Conservation (phyloP, 1,140 invertebrate genomes). For the Drosophila elegans region DNA sequence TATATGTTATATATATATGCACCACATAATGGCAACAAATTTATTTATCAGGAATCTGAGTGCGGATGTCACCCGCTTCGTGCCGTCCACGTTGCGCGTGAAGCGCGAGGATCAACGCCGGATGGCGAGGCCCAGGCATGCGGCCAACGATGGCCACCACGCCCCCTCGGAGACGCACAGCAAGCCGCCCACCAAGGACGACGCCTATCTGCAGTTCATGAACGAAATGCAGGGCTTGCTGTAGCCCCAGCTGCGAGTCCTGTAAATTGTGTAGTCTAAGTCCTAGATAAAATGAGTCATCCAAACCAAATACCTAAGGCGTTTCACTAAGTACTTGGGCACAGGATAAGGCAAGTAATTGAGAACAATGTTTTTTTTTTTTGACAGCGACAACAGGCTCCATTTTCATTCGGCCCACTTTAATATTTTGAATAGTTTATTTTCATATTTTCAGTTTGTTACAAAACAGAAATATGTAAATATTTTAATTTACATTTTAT, state of each 20-base stretch:
- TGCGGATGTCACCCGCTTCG: constrained; percentile 97
- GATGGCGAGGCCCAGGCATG: constrained; percentile 77
- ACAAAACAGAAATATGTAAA: not conserved
- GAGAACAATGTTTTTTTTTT: not conserved
- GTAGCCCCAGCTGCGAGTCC: constrained; percentile 84
- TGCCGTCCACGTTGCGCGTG: constrained; percentile 93
- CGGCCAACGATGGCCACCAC: constrained; percentile 49
- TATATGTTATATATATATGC: constrained; percentile 27
- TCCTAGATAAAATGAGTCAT: constrained; percentile 29
- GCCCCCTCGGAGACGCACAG: constrained; percentile 82
- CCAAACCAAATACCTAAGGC: not conserved
- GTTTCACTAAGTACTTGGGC: not conserved
- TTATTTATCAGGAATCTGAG: constrained; percentile 90
- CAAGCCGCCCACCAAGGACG: constrained; percentile 94
- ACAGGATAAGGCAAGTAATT: not conserved
- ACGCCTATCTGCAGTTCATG: constrained; percentile 99
- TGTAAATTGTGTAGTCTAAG: constrained; percentile 17
- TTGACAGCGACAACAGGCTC: too few species aligned
- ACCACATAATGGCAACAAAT: too few species aligned
- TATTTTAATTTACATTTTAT: constrained; percentile 2
- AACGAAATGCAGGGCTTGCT: constrained; percentile 98
- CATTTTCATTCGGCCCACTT: too few species aligned
- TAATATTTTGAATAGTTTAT: too few species aligned
- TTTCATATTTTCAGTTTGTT: not conserved
- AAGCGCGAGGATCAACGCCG: constrained; percentile 92